Evolutionary conservation across 2,888 invertebrate genomes (phyloP).

Genomic region (Acronicta alni): DNA sequence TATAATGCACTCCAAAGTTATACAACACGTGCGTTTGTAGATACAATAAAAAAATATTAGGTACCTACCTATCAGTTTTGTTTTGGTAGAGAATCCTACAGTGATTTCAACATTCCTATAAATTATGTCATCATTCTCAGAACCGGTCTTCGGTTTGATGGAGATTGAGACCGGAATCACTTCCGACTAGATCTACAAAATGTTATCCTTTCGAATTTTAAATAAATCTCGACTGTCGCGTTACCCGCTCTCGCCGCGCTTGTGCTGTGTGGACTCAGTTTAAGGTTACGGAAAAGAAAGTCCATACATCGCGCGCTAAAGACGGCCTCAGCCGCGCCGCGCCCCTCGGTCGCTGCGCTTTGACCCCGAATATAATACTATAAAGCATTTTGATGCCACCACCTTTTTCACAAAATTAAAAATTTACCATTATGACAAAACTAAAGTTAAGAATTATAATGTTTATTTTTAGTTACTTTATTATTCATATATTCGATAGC

Average conservation of each 20-base stretch:
- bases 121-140: conserved; percentile 41
- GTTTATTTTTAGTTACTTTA: conserved; percentile 12
- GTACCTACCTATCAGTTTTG: neutral
- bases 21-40: neutral
- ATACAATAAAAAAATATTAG: conserved; percentile 3
- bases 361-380: conserved; percentile 72
- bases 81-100: conserved; percentile 14
- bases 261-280: conserved; percentile 54
- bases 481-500: conserved; percentile 26
- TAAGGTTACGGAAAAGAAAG: conserved; percentile 85
- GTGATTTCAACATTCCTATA: conserved; percentile 32
- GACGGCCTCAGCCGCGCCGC: conserved; percentile 27
- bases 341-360: conserved; percentile 76
- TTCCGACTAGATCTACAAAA: conserved; percentile 44
- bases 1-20: conserved; percentile 4
- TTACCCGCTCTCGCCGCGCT: conserved; percentile 52
- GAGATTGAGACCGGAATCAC: conserved; percentile 48
- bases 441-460: conserved; percentile 10
- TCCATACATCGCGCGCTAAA: conserved; percentile 63
- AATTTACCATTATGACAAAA: conserved; percentile 21
- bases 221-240: conserved; percentile 54
- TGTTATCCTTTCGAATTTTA: conserved; percentile 55
- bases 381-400: conserved; percentile 15
- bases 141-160: conserved; percentile 37
- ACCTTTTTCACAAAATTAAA: conserved; percentile 26